These are phyloP conservation scores for Heteromurus nitidus DNA, from an alignment of 2,888 invertebrate species.

Conservation along the genomic window DNA sequence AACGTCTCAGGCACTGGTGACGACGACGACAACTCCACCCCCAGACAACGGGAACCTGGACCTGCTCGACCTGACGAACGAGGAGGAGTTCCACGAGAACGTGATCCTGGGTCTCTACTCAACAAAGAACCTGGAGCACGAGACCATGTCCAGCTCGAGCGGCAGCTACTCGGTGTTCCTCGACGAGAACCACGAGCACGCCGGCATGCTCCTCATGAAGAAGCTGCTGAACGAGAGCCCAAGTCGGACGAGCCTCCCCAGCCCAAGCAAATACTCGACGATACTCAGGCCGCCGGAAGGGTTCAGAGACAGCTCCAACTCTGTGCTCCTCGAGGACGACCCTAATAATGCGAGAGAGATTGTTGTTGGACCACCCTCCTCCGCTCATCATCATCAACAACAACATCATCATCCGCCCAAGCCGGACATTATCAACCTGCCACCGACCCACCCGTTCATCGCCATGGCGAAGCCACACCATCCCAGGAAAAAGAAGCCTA, in stretches of 20 bases:
- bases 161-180: conserved; percentile 70
- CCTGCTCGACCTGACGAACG: conserved; percentile 73
- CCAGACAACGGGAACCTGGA: no score
- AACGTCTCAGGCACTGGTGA: conserved; percentile 2
- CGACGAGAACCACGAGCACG: conserved; percentile 20
- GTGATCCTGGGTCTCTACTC: conserved; percentile 80
- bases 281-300: conserved; percentile 38
- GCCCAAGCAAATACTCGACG: conserved; percentile 11
- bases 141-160: conserved; percentile 68
- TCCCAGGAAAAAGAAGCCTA: conserved; percentile 32
- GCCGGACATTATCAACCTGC: no score
- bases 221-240: conserved; percentile 31
- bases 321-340: neutral
- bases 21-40: no score
- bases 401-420: no score
- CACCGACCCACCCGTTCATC: no score
- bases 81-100: conserved; percentile 87
- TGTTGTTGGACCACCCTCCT: neutral
- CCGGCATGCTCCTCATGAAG: conserved; percentile 28
- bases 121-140: conserved; percentile 31
- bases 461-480: conserved; percentile 44
- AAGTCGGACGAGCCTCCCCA: conserved; percentile 9
- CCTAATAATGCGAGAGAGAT: neutral
- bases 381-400: conserved; percentile 74
- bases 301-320: conserved; percentile 6